Conservation (phyloP, 1,140 invertebrate genomes). For the Melitaea cinxia region DNA sequence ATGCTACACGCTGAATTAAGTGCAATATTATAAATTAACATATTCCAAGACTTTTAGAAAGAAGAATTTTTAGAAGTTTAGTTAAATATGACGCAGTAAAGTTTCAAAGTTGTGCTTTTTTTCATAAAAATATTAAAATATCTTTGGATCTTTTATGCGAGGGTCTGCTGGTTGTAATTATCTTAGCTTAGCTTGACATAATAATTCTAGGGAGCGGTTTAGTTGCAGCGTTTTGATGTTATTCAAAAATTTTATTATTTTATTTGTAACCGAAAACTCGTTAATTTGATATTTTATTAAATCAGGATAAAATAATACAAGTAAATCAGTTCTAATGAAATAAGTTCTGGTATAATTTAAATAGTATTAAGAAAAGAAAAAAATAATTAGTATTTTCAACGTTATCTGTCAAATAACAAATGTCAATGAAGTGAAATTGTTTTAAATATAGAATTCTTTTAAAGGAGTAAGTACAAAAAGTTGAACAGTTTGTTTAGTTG, state of each 20-base stretch:
- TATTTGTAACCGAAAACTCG: not conserved
- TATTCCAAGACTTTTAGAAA: not conserved
- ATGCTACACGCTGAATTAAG: too few relatives aligned
- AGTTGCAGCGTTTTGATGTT: not conserved
- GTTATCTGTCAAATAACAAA: too few relatives aligned
- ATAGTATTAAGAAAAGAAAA: too few relatives aligned
- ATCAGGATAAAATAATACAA: too few relatives aligned
- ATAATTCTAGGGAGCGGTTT: not conserved
- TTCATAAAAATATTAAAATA: slow-evolving; percentile 11
- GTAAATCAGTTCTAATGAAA: too few relatives aligned
- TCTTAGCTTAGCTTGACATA: slow-evolving; percentile 12
- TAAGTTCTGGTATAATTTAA: too few relatives aligned
- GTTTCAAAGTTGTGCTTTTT: not conserved
- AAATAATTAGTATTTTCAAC: too few relatives aligned
- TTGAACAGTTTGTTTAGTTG: too few relatives aligned
- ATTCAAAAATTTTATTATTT: not conserved
- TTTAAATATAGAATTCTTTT: too few relatives aligned
- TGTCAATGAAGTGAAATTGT: too few relatives aligned
- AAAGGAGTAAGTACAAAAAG: too few relatives aligned
- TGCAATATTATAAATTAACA: not conserved
- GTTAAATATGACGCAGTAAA: not conserved
- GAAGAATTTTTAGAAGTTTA: not conserved
- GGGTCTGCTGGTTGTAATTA: slow-evolving; percentile 12
- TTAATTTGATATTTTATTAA: too few relatives aligned
- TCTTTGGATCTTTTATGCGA: slow-evolving; percentile 14